Evolutionary conservation across 1,140 invertebrate species (phyloP).

Genomic region (Argopecten irradians): DNA sequence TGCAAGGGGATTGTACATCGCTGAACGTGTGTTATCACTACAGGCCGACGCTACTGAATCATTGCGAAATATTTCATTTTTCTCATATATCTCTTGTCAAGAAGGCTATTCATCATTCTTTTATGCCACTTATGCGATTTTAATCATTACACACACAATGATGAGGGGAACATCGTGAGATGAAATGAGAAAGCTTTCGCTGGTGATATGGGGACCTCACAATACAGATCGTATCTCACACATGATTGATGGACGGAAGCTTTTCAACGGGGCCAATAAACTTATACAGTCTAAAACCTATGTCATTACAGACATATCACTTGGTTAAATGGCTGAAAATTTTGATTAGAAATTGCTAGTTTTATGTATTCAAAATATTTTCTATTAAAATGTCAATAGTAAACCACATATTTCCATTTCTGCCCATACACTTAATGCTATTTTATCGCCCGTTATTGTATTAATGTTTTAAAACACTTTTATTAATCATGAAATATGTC

Average conservation of each 20-base stretch:
- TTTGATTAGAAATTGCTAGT: not conserved
- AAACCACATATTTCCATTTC: not conserved
- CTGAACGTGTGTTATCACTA: not conserved
- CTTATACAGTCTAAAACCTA: not conserved
- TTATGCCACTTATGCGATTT: conserved; percentile 6
- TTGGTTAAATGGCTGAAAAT: not conserved
- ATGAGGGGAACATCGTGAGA: not conserved
- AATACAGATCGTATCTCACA: not conserved
- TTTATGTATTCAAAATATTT: not conserved
- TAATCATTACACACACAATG: not conserved
- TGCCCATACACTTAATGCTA: too few relatives aligned
- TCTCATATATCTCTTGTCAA: not conserved
- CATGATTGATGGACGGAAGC: not conserved
- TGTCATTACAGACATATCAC: not conserved
- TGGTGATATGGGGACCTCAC: not conserved
- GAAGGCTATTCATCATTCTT: conserved; percentile 22
- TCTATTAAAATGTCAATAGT: not conserved
- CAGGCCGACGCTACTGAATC: not conserved
- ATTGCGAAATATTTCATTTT: not conserved
- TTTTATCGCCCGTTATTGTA: too few relatives aligned
- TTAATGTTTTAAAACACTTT: too few relatives aligned
- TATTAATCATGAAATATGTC: too few relatives aligned
- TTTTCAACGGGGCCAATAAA: not conserved
- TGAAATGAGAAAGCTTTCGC: not conserved
- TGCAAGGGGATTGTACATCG: not conserved